Evolutionary conservation across 2,888 invertebrate species (phyloP).

Genomic region (Lydus trimaculatus): DNA sequence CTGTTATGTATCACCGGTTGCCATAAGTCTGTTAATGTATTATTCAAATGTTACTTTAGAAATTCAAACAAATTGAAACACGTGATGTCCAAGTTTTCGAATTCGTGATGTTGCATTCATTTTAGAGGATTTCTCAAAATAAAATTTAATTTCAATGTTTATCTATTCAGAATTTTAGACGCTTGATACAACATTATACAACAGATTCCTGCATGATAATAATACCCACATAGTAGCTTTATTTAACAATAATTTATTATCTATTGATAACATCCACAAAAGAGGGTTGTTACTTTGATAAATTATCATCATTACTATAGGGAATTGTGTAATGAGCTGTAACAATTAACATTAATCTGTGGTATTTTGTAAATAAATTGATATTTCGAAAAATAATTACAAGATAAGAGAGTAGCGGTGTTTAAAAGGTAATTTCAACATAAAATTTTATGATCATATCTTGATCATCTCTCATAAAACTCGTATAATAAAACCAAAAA

Average conservation of each 20-base stretch:
- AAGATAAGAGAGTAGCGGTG: not conserved
- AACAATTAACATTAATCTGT: slow-evolving; percentile 4
- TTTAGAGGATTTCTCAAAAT: not conserved
- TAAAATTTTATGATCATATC: not conserved
- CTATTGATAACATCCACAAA: slow-evolving; percentile 4
- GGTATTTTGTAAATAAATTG: slow-evolving; percentile 4
- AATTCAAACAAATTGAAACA: not conserved
- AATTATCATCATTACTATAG: slow-evolving; percentile 1
- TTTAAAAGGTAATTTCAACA: slow-evolving; percentile 1
- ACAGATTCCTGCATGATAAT: not conserved
- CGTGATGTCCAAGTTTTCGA: slow-evolving; percentile 2
- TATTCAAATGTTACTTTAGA: slow-evolving; percentile 1
- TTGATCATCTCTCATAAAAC: not conserved
- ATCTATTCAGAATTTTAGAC: not conserved
- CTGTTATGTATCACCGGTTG: not conserved
- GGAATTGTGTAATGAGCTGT: slow-evolving; percentile 9
- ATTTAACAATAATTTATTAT: not conserved
- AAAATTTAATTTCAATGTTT: not conserved
- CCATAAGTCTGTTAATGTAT: not conserved
- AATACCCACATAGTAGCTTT: not conserved
- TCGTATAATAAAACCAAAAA: not conserved
- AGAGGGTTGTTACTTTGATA: not conserved
- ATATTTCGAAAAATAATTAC: not conserved
- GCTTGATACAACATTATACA: not conserved
- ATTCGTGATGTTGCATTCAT: slow-evolving; percentile 5